Conservation (phyloP, 92 coral and sea anemone genomes). For the Scolanthus callimorphus region DNA sequence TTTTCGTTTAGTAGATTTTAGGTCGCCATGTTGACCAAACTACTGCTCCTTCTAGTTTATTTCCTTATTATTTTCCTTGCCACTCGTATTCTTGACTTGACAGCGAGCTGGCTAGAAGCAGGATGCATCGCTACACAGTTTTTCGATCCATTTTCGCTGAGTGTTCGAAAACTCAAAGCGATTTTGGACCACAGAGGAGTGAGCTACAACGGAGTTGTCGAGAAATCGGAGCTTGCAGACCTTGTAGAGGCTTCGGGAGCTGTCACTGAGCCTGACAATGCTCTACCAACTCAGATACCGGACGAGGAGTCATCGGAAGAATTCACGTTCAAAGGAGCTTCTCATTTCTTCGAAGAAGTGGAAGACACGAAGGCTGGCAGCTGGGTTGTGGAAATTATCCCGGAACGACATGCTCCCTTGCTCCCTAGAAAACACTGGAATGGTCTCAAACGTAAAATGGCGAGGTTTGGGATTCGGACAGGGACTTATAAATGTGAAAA, state of each 20-base stretch:
- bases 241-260: constrained; percentile 92
- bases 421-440: constrained; percentile 80
- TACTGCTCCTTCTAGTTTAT: constrained; percentile 69
- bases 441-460: constrained; percentile 55
- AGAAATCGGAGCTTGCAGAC: constrained; percentile 89
- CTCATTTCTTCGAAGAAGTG: constrained; percentile 95
- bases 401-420: constrained; percentile 52
- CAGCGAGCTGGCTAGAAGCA: constrained; percentile 91
- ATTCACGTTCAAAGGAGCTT: constrained; percentile 76
- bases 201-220: constrained; percentile 89
- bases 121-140: constrained; percentile 91
- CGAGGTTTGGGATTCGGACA: constrained; percentile 90
- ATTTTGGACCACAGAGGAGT: constrained; percentile 95
- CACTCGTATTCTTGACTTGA: constrained; percentile 80
- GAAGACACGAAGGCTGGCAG: constrained; percentile 99
- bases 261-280: constrained; percentile 72
- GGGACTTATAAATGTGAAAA: constrained; percentile 88
- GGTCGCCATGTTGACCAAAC: constrained; percentile 88
- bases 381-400: constrained; percentile 93
- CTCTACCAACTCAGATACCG: constrained; percentile 28
- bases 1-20: constrained; percentile 10
- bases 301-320: constrained; percentile 48
- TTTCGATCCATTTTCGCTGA: constrained; percentile 88
- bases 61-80: constrained; percentile 79
- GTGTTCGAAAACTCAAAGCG: constrained; percentile 85